These are phyloP conservation scores for Drosophila setosimentum DNA, from an alignment of 2,888 invertebrate species.

Conservation along the genomic window DNA sequence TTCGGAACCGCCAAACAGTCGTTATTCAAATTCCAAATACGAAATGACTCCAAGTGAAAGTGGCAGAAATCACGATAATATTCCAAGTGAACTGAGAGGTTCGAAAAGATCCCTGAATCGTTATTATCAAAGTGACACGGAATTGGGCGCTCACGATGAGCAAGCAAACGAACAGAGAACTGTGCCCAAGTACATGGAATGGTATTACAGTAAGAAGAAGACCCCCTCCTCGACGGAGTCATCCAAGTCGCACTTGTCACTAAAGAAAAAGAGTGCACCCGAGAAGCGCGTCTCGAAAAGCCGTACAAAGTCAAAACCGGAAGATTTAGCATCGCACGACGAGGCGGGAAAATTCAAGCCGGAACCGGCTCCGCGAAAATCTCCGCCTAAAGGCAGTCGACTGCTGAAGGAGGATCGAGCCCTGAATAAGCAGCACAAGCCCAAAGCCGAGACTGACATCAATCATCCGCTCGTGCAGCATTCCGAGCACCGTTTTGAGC, in stretches of 20 bases:
- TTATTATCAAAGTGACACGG: conserved; percentile 84
- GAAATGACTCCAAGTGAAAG: conserved; percentile 50
- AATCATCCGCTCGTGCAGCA: conserved; percentile 91
- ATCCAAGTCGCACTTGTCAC: conserved; percentile 62
- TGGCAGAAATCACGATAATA: conserved; percentile 77
- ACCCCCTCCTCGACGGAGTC: conserved; percentile 73
- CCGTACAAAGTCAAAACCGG: conserved; percentile 79
- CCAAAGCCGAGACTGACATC: conserved; percentile 86
- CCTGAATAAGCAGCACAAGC: conserved; percentile 86
- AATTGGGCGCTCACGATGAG: conserved; percentile 80
- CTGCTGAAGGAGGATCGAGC: conserved; percentile 86
- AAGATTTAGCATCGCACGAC: conserved; percentile 80
- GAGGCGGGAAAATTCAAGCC: conserved; percentile 84
- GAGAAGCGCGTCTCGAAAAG: conserved; percentile 80
- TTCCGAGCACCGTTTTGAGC: conserved; percentile 91
- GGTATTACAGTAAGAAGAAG: conserved; percentile 89
- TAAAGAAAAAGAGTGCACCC: conserved; percentile 60
- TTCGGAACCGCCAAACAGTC: conserved; percentile 81
- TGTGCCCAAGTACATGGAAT: conserved; percentile 91
- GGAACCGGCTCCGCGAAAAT: conserved; percentile 85
- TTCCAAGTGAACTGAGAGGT: conserved; percentile 79
- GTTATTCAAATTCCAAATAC: conserved; percentile 69
- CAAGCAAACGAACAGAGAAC: conserved; percentile 84
- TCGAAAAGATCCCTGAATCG: conserved; percentile 79
- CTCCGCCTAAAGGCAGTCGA: conserved; percentile 82